phyloP scores from a whole-genome alignment of 1,140 invertebrate species.

The Colletes gigas region DNA sequence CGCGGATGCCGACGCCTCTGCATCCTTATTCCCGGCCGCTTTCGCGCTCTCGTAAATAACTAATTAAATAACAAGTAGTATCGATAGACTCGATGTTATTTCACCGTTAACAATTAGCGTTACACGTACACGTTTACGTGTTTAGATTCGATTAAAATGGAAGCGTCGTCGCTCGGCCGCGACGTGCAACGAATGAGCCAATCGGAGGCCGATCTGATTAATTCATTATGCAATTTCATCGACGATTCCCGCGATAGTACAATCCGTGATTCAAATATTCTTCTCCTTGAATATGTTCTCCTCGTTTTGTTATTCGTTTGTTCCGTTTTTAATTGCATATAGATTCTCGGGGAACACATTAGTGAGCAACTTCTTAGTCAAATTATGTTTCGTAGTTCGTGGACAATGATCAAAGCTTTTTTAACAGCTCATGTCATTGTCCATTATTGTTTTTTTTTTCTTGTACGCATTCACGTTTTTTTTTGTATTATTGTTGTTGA shows the following conservation, averaged over 20 bases:
- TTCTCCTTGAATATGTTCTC: not conserved
- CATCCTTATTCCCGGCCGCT: not conserved
- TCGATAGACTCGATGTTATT: conserved; percentile 40
- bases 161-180: conserved; percentile 9
- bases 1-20: not conserved
- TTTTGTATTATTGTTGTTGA: not conserved
- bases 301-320: not conserved
- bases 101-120: conserved; percentile 22
- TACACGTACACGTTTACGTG: conserved; percentile 10
- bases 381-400: not conserved
- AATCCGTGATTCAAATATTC: no score
- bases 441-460: not conserved
- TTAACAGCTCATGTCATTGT: not conserved
- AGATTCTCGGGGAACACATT: not conserved
- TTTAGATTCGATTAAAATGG: conserved; percentile 40
- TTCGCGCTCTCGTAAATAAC: not conserved
- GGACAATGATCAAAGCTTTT: not conserved
- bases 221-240: not conserved
- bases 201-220: conserved; percentile 15
- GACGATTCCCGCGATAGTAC: not conserved
- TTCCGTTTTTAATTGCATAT: not conserved
- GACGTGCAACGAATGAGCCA: conserved; percentile 3
- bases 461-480: not conserved
- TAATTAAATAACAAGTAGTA: conserved; percentile 39
- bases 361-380: not conserved